phyloP scores from a whole-genome alignment of 2,888 invertebrate species.

The Agriopis aurantiaria region DNA sequence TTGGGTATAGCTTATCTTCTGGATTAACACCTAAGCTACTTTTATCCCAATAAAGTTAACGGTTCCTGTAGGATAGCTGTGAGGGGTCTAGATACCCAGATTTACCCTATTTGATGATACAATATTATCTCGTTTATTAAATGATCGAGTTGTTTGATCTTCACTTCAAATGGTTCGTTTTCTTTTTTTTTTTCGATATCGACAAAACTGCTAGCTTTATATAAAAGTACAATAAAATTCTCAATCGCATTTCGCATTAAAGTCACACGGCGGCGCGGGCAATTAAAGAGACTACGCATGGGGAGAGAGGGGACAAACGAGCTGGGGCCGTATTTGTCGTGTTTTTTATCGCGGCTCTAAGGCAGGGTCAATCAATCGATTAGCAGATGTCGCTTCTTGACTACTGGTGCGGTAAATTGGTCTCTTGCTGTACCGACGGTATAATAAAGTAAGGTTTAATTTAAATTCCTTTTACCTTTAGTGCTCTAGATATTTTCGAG shows the following conservation, averaged over 20 bases:
- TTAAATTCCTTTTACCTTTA: slow-evolving; percentile 50
- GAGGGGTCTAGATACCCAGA: no score
- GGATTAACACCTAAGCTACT: no score
- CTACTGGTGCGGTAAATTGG: slow-evolving; percentile 83
- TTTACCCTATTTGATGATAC: not conserved
- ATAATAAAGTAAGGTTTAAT: slow-evolving; percentile 73
- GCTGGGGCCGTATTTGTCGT: slow-evolving; percentile 60
- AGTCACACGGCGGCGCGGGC: slow-evolving; percentile 51
- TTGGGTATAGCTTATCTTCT: no score
- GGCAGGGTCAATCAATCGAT: slow-evolving; percentile 84
- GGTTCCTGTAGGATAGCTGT: no score
- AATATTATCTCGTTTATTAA: no score
- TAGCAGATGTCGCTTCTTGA: slow-evolving; percentile 82
- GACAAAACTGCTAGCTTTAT: slow-evolving; percentile 4
- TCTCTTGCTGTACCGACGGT: slow-evolving; percentile 65
- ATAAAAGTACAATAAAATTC: slow-evolving; percentile 24
- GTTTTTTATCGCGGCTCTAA: slow-evolving; percentile 70
- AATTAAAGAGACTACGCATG: slow-evolving; percentile 62
- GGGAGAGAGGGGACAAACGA: slow-evolving; percentile 63
- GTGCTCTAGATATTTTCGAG: slow-evolving; percentile 11
- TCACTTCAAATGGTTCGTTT: no score
- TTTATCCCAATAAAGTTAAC: no score
- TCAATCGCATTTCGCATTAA: slow-evolving; percentile 42
- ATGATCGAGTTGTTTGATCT: no score
- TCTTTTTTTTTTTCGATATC: no score